Base-by-base conservation (phyloP, 2,113 vertebrate species). In the Dissostichus mawsoni region DNA sequence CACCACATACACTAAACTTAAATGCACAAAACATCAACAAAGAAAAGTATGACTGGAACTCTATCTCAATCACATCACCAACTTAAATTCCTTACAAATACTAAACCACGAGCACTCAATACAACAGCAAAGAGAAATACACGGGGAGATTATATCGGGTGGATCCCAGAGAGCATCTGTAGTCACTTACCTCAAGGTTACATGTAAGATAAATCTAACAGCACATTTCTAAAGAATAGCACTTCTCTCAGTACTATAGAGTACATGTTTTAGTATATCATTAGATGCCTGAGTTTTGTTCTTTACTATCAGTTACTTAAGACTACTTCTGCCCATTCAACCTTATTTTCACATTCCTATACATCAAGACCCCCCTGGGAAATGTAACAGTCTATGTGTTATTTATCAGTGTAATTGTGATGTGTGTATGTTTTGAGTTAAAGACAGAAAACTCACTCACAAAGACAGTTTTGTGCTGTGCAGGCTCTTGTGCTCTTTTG, bases 141-240 rank as follows among this genome's bases (percentile, higher is more conserved):
- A 67, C 53, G 45, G 9, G 20, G 23, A 69, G 69, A 76, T 68
- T 58, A 76, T 74, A 82, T 65, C 78, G 65, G 17, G 59, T 61
- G 66, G 57, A 82, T 74, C 61, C 51, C 33, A 52, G 47, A 69
- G 55, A 80, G 76, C 44, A 69, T 50, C 73, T 83, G 23, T 75
- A 33, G 56, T 76, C 76, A 79, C 65, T 61, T 69, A 69, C 76
- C 64, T 86, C 64, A 66, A 76, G 79, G 81, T 80, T 66, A 75
- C 36, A 61, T 78, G 72, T 75, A 70, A 72, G 72, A 83, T 56
- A 75, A 57, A 85, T 69, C 1, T 74, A 9, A 12, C 65, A 81
- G 9, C 45, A 58, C 50, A 82, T 82, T 58, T 51, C 68, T 62
- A 36, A 36, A 23, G 47, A 78, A 29, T 29, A 29, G 29, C 48